phyloP scores from a whole-genome alignment of 1,140 invertebrate species.

The Periplaneta americana region DNA sequence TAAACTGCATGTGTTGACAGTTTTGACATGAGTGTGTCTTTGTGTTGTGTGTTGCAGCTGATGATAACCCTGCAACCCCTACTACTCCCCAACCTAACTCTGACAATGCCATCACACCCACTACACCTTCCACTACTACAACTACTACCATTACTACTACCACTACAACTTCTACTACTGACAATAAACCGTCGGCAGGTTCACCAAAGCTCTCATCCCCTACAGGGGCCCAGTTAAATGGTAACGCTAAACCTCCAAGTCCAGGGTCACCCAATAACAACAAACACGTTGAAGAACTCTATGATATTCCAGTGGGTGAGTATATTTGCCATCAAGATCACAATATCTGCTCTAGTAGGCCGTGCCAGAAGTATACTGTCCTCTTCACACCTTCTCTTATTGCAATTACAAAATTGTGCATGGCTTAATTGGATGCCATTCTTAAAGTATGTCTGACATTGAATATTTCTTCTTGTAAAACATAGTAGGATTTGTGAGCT shows the following conservation, averaged over 20 bases:
- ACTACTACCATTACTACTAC: slow-evolving; percentile 12
- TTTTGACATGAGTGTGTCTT: background rate
- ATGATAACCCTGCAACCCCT: slow-evolving; percentile 6
- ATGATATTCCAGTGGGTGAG: slow-evolving; percentile 79
- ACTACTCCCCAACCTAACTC: background rate
- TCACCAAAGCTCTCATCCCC: slow-evolving; percentile 8
- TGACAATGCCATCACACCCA: slow-evolving; percentile 15
- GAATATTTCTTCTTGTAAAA: background rate
- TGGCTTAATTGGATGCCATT: background rate
- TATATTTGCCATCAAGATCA: slow-evolving; percentile 27
- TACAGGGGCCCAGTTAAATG: slow-evolving; percentile 27
- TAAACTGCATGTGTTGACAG: background rate
- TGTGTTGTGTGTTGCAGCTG: slow-evolving; percentile 14
- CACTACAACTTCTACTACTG: slow-evolving; percentile 13
- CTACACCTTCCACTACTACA: slow-evolving; percentile 12
- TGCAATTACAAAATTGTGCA: background rate
- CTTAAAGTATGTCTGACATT: background rate
- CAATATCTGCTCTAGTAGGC: slow-evolving; percentile 13
- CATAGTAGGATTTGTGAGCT: too few species aligned
- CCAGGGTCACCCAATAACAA: slow-evolving; percentile 30
- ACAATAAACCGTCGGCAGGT: slow-evolving; percentile 7
- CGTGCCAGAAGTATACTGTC: background rate
- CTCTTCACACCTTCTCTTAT: background rate
- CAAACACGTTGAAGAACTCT: slow-evolving; percentile 65
- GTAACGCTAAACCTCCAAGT: slow-evolving; percentile 28